A percentile compares a stretch with the other conserved stretches of the same genome.
Evolutionary conservation across 2,888 invertebrate species (phyloP).

Genomic region (Theretra japonica): DNA sequence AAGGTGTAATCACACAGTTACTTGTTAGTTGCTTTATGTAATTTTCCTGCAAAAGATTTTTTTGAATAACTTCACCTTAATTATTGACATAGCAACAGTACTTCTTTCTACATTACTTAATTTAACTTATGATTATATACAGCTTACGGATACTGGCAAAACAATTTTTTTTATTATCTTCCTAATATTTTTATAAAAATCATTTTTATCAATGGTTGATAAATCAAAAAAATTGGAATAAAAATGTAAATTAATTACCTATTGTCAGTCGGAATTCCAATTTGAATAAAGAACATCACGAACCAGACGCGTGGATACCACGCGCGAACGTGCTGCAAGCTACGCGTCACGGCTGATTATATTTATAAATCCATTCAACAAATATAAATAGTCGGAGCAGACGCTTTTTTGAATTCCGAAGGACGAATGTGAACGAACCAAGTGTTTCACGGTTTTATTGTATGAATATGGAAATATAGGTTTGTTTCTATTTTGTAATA

Average conservation of each 20-base stretch:
- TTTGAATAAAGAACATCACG: conserved; percentile 31
- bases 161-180: too few relatives aligned
- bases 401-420: conserved; percentile 22
- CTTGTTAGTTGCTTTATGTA: too few relatives aligned
- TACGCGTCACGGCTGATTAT: conserved; percentile 31
- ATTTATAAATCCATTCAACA: conserved; percentile 31
- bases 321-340: conserved; percentile 30
- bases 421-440: conserved; percentile 22
- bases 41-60: too few relatives aligned
- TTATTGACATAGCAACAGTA: too few relatives aligned
- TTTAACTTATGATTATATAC: too few relatives aligned
- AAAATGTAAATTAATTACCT: not conserved
- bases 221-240: too few relatives aligned
- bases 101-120: too few relatives aligned
- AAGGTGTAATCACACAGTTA: too few relatives aligned
- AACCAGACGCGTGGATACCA: conserved; percentile 25
- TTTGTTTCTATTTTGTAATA: not conserved
- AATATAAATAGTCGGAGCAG: conserved; percentile 27
- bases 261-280: not conserved
- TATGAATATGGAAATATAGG: not conserved
- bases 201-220: too few relatives aligned
- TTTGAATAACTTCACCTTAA: too few relatives aligned
- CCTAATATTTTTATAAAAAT: too few relatives aligned
- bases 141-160: too few relatives aligned
- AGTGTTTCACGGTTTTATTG: not conserved